phyloP scores from a whole-genome alignment of 2,888 invertebrate genomes.

The Epinotia bilunana region DNA sequence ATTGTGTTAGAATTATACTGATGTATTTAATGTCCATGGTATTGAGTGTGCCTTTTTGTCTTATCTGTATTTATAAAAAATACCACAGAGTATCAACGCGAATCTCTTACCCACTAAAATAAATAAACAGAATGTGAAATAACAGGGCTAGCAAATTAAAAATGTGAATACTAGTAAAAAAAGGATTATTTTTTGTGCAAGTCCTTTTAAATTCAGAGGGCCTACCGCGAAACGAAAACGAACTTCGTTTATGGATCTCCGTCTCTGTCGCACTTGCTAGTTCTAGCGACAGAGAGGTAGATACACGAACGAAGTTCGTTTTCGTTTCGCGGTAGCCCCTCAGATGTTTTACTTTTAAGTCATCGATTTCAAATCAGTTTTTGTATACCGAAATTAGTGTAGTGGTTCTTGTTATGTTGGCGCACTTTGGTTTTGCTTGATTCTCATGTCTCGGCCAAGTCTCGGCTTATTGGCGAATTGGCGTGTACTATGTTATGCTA shows the following conservation, averaged over 20 bases:
- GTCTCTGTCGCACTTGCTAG: too few relatives aligned
- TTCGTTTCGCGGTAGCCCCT: too few relatives aligned
- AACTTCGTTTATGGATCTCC: too few relatives aligned
- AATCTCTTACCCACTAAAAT: neutral
- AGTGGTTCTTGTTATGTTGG: conserved; percentile 10
- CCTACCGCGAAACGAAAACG: too few relatives aligned
- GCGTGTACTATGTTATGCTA: conserved; percentile 1
- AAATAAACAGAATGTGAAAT: neutral
- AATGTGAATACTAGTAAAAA: neutral
- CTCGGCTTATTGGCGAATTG: neutral
- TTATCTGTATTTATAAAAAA: neutral
- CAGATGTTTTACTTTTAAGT: too few relatives aligned
- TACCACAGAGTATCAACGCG: neutral
- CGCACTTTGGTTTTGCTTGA: neutral
- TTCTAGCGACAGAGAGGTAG: too few relatives aligned
- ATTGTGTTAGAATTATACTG: too few relatives aligned
- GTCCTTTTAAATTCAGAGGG: too few relatives aligned
- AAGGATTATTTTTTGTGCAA: neutral
- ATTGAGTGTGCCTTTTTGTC: neutral
- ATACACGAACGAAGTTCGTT: too few relatives aligned
- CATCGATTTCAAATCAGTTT: neutral
- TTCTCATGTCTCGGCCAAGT: neutral
- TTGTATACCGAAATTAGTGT: too few relatives aligned
- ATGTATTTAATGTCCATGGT: too few relatives aligned
- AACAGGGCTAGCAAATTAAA: neutral